A percentile compares a stretch with the other conserved stretches of the same genome.
Conservation (phyloP, 2,888 invertebrate species). For the Nesidiocoris tenuis region DNA sequence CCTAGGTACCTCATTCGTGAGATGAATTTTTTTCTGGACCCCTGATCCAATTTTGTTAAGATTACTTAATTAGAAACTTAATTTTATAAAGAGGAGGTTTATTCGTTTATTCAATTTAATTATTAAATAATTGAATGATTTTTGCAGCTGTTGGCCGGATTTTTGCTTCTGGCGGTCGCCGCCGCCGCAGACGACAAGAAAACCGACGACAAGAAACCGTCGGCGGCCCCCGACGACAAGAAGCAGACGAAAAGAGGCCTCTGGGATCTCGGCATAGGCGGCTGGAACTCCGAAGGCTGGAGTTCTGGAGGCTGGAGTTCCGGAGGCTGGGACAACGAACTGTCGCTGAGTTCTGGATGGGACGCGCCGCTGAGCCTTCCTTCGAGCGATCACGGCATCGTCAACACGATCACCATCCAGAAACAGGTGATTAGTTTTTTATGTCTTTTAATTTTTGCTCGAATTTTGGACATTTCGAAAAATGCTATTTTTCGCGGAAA, state of each 20-base stretch:
- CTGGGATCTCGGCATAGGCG: not conserved
- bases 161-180: slow-evolving; percentile 18
- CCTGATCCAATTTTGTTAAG: too few species aligned
- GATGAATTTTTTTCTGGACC: too few species aligned
- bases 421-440: slow-evolving; percentile 55
- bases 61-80: too few species aligned
- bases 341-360: slow-evolving; percentile 14
- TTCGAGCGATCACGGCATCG: slow-evolving; percentile 44
- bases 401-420: slow-evolving; percentile 54
- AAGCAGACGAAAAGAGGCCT: slow-evolving; percentile 13
- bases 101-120: too few species aligned
- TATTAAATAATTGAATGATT: not conserved
- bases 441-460: too few species aligned
- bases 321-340: slow-evolving; percentile 10
- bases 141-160: slow-evolving; percentile 1
- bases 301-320: not conserved
- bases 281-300: slow-evolving; percentile 3
- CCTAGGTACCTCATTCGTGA: too few species aligned
- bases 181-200: slow-evolving; percentile 17
- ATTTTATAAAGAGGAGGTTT: too few species aligned
- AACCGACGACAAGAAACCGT: not conserved
- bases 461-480: too few species aligned
- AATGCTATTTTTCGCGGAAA: too few species aligned
- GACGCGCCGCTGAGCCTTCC: not conserved
- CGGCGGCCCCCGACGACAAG: slow-evolving; percentile 2